phyloP scores from a whole-genome alignment of 2,797 vertebrate genomes.

The Microctenopoma lineatum region DNA sequence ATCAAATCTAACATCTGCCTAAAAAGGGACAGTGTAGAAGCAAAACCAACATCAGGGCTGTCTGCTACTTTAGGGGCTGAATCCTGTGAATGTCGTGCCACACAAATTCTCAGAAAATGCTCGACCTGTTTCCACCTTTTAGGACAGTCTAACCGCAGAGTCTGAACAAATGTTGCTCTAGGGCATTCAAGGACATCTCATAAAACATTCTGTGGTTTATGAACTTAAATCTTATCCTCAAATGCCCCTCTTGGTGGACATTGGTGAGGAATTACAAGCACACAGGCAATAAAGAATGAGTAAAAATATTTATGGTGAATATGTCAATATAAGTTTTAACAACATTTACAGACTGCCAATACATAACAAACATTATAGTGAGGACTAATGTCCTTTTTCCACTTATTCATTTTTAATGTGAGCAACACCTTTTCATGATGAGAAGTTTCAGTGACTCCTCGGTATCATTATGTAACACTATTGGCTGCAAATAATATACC shows the following conservation, averaged over 20 bases:
- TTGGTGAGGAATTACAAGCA: not conserved
- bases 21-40: not conserved
- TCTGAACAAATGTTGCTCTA: not conserved
- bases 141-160: not conserved
- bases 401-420: no score
- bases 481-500: not conserved
- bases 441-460: not conserved
- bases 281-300: no score
- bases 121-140: not conserved
- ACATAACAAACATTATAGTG: not conserved
- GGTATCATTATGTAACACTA: not conserved
- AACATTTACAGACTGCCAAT: not conserved
- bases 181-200: not conserved
- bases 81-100: not conserved
- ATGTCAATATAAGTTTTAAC: no score
- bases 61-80: not conserved
- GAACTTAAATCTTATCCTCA: no score
- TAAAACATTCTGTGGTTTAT: not conserved
- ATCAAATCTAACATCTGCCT: conserved; percentile 17
- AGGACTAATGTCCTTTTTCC: no score
- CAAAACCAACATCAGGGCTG: not conserved
- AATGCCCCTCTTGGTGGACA: not conserved
- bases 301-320: not conserved
- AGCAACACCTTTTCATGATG: no score
- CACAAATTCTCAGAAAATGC: not conserved